Evolutionary conservation across 2,113 vertebrate genomes (phyloP).

Genomic region (Prolemur simus): DNA sequence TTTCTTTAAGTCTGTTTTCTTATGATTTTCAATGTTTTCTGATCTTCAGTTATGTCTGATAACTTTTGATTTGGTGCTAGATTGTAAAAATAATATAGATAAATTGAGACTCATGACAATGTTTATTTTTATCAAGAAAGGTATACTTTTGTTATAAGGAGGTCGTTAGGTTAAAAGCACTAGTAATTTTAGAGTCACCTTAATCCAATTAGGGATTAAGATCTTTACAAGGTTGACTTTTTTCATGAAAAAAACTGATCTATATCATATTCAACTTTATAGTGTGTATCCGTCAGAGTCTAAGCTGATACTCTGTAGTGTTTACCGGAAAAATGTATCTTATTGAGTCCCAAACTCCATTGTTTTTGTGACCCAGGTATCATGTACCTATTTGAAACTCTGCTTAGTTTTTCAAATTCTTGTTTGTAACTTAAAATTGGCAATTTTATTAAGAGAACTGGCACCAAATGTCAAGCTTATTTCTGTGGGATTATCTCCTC

Average conservation of each 20-base stretch:
- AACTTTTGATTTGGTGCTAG: neutral
- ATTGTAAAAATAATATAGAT: neutral
- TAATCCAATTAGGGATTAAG: neutral
- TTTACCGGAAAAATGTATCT: neutral
- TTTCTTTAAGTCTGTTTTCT: neutral
- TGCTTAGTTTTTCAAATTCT: neutral
- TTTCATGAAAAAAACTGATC: neutral
- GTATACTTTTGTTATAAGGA: neutral
- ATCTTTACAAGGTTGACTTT: neutral
- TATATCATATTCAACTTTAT: neutral
- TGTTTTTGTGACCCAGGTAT: neutral
- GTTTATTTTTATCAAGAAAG: neutral
- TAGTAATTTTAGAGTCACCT: neutral
- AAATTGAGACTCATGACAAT: neutral
- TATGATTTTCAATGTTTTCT: neutral
- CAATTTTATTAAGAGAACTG: neutral
- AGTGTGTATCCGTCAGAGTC: neutral
- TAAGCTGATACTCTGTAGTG: neutral
- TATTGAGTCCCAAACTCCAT: neutral
- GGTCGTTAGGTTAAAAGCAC: neutral
- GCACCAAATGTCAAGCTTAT: neutral
- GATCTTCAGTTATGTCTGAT: neutral
- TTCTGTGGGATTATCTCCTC: neutral
- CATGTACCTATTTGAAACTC: neutral
- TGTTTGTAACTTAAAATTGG: neutral